Percentiles rank a stretch among this genome's conserved stretches.
phyloP scores from a whole-genome alignment of 1,140 invertebrate genomes.

The Drosophila sucinea region DNA sequence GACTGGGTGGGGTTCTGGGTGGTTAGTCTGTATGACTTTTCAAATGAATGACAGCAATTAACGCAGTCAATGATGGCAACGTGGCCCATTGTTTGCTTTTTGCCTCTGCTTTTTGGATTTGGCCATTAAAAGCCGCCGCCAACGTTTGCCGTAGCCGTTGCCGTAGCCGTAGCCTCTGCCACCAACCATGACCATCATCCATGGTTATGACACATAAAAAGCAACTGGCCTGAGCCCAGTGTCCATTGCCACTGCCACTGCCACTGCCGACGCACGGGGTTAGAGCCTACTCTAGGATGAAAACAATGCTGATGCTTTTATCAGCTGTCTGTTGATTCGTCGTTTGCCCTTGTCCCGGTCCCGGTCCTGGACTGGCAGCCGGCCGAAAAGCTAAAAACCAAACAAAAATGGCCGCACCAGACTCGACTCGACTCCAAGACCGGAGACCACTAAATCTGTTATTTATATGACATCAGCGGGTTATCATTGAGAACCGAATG shows the following conservation, averaged over 20 bases:
- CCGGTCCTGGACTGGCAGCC: background rate
- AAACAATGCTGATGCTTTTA: slow-evolving; percentile 38
- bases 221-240: slow-evolving; percentile 35
- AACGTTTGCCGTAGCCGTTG: background rate
- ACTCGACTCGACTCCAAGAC: slow-evolving; percentile 22
- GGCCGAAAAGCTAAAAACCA: slow-evolving; percentile 50
- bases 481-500: slow-evolving; percentile 33
- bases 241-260: background rate
- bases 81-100: slow-evolving; percentile 63
- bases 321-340: slow-evolving; percentile 36
- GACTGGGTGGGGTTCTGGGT: background rate
- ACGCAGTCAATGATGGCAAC: slow-evolving; percentile 76
- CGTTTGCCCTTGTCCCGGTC: slow-evolving; percentile 27
- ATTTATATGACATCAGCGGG: slow-evolving; percentile 73
- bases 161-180: slow-evolving; percentile 12
- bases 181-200: slow-evolving; percentile 15
- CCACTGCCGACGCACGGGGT: background rate
- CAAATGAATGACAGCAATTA: slow-evolving; percentile 81
- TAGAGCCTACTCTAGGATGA: slow-evolving; percentile 30
- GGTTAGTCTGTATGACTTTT: slow-evolving; percentile 65
- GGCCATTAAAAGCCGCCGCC: slow-evolving; percentile 63
- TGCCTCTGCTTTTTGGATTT: slow-evolving; percentile 24
- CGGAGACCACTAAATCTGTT: slow-evolving; percentile 75
- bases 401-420: slow-evolving; percentile 56
- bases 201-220: slow-evolving; percentile 75